A percentile compares a stretch with the other conserved stretches of the same genome.
These are phyloP conservation scores for Melierax canorus DNA, from an alignment of 2,113 vertebrate species.

Conservation along the genomic window DNA sequence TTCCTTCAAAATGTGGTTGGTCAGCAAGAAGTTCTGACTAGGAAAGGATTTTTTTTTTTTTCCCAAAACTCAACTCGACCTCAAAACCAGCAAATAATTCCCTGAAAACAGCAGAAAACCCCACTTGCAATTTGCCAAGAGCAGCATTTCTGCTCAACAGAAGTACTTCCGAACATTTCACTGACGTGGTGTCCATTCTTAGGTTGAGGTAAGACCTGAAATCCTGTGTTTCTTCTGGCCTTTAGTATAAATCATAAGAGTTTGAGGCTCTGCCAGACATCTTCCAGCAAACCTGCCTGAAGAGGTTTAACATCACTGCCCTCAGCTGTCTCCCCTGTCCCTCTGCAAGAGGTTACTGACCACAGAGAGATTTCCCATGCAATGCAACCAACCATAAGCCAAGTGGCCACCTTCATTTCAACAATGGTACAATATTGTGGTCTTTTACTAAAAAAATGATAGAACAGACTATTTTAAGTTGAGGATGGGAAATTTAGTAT, in stretches of 20 bases:
- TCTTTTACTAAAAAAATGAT: background rate
- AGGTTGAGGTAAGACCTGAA: background rate
- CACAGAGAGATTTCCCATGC: background rate
- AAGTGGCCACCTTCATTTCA: background rate
- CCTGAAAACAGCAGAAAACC: background rate
- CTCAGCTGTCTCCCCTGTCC: background rate
- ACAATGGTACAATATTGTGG: accelerated
- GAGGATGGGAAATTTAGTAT: background rate
- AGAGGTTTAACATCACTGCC: background rate
- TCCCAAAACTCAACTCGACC: background rate
- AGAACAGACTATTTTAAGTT: background rate
- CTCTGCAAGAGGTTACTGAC: background rate
- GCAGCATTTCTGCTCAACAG: background rate
- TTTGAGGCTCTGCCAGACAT: background rate
- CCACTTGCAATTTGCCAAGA: background rate
- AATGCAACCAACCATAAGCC: background rate
- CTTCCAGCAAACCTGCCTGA: background rate
- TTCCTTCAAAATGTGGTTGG: background rate
- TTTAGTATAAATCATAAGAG: background rate
- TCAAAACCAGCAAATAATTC: background rate
- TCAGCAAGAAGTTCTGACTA: background rate
- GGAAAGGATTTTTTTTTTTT: background rate
- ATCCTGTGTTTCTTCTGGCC: background rate
- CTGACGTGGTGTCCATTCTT: accelerated
- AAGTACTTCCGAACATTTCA: background rate